Conservation (phyloP, 2,888 invertebrate species). For the Tetropium fuscum region DNA sequence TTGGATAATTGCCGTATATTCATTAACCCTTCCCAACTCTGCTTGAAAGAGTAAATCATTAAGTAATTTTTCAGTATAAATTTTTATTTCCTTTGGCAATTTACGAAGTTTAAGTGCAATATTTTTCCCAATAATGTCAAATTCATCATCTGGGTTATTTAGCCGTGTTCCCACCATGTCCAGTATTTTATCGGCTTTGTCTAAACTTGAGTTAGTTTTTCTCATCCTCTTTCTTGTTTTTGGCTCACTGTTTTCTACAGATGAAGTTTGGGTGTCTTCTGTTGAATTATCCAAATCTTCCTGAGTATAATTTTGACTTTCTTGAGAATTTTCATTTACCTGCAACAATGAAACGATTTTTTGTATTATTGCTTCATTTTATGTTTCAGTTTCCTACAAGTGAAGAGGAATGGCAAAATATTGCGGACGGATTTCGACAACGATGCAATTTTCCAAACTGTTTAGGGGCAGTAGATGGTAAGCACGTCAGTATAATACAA, state of each 20-base stretch:
- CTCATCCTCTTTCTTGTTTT: neutral
- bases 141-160: conserved; percentile 9
- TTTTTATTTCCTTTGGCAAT: conserved; percentile 15
- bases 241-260: neutral
- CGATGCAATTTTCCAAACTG: conserved; percentile 43
- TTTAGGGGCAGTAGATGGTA: conserved; percentile 45
- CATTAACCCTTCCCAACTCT: too few species aligned
- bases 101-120: conserved; percentile 10
- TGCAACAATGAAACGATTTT: neutral
- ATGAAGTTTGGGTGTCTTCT: too few species aligned
- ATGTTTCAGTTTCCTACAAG: neutral
- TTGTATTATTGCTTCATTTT: neutral
- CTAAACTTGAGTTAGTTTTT: neutral
- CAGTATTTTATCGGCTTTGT: neutral
- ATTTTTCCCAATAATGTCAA: conserved; percentile 10
- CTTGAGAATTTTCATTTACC: neutral
- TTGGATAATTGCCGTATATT: too few species aligned
- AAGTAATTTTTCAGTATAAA: conserved; percentile 22
- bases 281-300: neutral
- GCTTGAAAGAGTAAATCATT: too few species aligned
- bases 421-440: conserved; percentile 37
- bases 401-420: neutral
- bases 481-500: conserved; percentile 44
- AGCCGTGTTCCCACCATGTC: neutral
- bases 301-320: neutral